Evolutionary conservation across 2,113 vertebrate genomes (phyloP).

Genomic region (Zosterops japonicus): DNA sequence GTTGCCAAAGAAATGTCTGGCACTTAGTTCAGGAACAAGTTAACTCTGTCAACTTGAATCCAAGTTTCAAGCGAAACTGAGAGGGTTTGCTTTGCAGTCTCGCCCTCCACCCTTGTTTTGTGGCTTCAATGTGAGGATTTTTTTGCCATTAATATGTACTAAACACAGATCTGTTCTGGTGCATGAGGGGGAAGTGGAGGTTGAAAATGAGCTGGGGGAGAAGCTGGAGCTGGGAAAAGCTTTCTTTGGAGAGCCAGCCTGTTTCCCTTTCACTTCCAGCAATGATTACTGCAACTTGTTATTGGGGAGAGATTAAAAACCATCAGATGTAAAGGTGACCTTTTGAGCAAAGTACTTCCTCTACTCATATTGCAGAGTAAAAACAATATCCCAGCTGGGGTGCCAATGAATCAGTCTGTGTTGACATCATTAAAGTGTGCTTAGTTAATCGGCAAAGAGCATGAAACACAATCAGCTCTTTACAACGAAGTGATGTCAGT

Average conservation of each 20-base stretch:
- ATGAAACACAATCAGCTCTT: constrained; percentile 20
- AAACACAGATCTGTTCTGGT: not conserved
- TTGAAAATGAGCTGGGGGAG: not conserved
- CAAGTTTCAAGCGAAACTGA: not conserved
- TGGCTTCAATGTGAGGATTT: not conserved
- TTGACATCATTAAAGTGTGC: constrained; percentile 43
- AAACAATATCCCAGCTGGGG: constrained; percentile 15
- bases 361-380: constrained; percentile 34
- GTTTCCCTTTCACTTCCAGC: constrained; percentile 2
- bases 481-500: constrained; percentile 13
- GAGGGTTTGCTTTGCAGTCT: not conserved
- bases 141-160: not conserved
- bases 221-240: not conserved
- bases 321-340: constrained; percentile 45
- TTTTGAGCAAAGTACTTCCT: constrained; percentile 45
- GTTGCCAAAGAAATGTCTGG: constrained; percentile 46
- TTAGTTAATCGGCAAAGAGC: constrained; percentile 8
- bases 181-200: fast-evolving
- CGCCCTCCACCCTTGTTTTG: not conserved
- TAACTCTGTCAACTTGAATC: not conserved
- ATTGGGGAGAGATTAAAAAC: constrained; percentile 1
- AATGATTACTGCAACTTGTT: not conserved
- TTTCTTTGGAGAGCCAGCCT: not conserved
- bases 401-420: constrained; percentile 41
- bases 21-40: not conserved